Base-by-base conservation (phyloP, 1,140 invertebrate species). In the Trialeurodes vaporariorum region DNA sequence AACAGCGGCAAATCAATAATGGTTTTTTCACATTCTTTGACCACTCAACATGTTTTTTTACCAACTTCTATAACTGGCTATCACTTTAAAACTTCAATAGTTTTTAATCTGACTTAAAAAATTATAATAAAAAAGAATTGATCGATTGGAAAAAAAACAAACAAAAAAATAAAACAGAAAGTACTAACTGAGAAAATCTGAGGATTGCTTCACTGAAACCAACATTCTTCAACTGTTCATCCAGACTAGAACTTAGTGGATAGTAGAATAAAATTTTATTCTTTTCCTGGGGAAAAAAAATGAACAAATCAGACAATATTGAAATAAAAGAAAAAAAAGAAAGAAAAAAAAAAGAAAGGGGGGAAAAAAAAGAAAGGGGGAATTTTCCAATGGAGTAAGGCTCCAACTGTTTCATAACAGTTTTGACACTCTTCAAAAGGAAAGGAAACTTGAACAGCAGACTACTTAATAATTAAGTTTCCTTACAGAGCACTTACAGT, bases 121-220 rank as follows among this genome's bases (percentile, higher is more conserved):
- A n/a, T n/a, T n/a, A n/a, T n/a, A n/a, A n/a, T n/a, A n/a, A n/a
- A n/a, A n/a, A n/a, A n/a, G n/a, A n/a, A n/a, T n/a, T n/a, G n/a
- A n/a, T n/a, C n/a, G n/a, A n/a, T n/a, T n/a, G n/a, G n/a, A 17
- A 25, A 61, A 68, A 67, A 59, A 24, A 23, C 25, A 21, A 64
- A 40, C 63, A 40, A 61, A 23, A 34, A 59, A 40, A 61, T 62
- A 65, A 69, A 66, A 58, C 58, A 62, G 23, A 25, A 65, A 27
- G 58, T 13, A 25, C 85, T 83, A 86, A 96, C 93, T 88, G 84
- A 73, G 93, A 88, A 82, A 96, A 96, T 78, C 93, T 89, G 61
- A 94, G 87, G 67, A 96, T 90, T 27, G 93, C 93, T 83, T 96
- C 93, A 79, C 90, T 91, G 2, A 96, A 80, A 2, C 94, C 94